Percentiles rank a stretch among this genome's conserved stretches.
phyloP scores from a whole-genome alignment of 2,797 vertebrate genomes.

The Scleropages formosus region DNA sequence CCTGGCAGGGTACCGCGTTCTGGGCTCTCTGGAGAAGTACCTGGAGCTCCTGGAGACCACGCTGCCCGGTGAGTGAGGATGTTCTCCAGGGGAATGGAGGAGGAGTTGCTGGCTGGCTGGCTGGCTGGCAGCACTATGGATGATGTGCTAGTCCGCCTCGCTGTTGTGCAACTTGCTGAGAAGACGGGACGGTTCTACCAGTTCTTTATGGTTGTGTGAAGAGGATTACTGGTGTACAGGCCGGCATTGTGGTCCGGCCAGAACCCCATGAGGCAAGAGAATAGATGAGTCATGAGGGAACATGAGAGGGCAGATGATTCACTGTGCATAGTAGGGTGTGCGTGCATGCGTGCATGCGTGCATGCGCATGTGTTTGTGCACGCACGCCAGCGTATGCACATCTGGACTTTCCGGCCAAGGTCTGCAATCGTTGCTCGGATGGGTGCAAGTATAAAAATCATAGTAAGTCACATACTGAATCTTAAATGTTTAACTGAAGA shows the following conservation, averaged over 20 bases:
- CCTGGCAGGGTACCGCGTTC: slow-evolving; percentile 86
- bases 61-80: slow-evolving; percentile 74
- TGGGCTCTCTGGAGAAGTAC: slow-evolving; percentile 87
- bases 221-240: not conserved
- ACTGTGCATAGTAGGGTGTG: not conserved
- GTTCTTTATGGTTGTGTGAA: not conserved
- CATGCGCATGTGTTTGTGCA: not conserved
- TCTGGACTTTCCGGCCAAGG: no score
- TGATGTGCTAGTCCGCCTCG: not conserved
- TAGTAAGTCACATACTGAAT: no score
- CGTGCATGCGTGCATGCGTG: not conserved
- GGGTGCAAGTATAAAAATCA: no score
- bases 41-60: slow-evolving; percentile 79
- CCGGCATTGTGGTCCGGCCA: not conserved
- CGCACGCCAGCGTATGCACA: no score
- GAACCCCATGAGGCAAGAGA: no score
- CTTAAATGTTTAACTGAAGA: no score
- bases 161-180: slow-evolving; percentile 30
- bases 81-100: not conserved
- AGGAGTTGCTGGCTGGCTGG: not conserved
- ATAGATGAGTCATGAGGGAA: slow-evolving; percentile 4
- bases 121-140: not conserved
- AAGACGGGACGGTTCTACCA: slow-evolving; percentile 5
- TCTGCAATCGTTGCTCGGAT: no score
- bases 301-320: not conserved